Evolutionary conservation across 2,797 vertebrate species (phyloP).

Genomic region (Chelon auratus): DNA sequence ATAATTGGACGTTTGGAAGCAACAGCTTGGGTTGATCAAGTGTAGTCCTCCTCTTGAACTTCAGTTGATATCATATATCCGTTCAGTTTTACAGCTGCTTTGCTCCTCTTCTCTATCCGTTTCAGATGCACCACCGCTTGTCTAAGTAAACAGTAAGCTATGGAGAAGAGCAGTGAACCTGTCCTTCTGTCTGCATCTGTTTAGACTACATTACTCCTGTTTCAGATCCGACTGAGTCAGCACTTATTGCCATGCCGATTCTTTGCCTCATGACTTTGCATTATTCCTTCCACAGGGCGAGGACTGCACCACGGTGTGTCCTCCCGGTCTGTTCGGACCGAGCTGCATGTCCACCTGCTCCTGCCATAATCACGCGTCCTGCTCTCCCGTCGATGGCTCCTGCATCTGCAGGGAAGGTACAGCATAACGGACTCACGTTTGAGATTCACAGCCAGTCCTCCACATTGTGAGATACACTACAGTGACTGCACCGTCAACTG

Average conservation of each 20-base stretch:
- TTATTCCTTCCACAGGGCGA: constrained; percentile 83
- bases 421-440: constrained; percentile 3
- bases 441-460: constrained; percentile 12
- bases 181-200: constrained; percentile 23
- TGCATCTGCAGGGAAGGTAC: constrained; percentile 96
- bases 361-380: constrained; percentile 90
- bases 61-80: constrained; percentile 40
- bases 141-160: constrained; percentile 44
- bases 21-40: constrained; percentile 42
- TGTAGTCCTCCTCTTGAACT: constrained; percentile 45
- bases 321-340: constrained; percentile 88
- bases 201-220: constrained; percentile 39
- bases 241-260: constrained; percentile 36
- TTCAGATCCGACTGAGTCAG: constrained; percentile 35
- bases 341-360: constrained; percentile 92
- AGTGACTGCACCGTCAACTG: neutral
- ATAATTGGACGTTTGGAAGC: constrained; percentile 56
- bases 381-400: constrained; percentile 92
- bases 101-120: constrained; percentile 25
- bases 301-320: constrained; percentile 89
- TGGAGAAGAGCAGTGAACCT: constrained; percentile 22
- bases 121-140: constrained; percentile 20
- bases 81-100: constrained; percentile 38
- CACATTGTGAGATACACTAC: constrained; percentile 1
- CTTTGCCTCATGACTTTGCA: constrained; percentile 40